Evolutionary conservation across 2,113 vertebrate genomes (phyloP).

Genomic region (Megaleporinus macrocephalus): DNA sequence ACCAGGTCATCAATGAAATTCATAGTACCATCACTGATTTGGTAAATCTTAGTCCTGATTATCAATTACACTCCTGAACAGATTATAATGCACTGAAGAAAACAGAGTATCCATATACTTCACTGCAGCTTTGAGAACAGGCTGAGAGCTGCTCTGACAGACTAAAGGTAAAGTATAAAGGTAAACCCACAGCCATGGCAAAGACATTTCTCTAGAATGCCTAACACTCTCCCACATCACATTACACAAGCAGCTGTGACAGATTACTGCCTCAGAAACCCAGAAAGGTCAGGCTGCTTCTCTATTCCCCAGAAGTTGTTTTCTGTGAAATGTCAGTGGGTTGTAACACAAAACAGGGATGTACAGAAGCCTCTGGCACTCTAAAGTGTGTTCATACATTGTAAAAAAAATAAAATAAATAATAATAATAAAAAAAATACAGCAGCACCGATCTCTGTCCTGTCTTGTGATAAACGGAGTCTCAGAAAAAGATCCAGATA

Average conservation of each 20-base stretch:
- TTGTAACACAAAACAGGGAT: not conserved
- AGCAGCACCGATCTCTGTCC: not conserved
- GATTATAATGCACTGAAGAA: no score
- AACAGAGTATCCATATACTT: no score
- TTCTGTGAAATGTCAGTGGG: conserved; percentile 27
- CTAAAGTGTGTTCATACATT: not conserved
- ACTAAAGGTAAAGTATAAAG: not conserved
- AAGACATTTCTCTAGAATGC: not conserved
- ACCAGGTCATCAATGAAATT: no score
- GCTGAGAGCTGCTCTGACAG: not conserved
- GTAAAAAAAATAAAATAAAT: not conserved
- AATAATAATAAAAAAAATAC: no score
- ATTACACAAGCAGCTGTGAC: not conserved
- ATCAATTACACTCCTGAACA: no score
- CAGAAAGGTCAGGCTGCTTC: conserved; percentile 49
- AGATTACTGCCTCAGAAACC: not conserved
- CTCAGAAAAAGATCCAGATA: not conserved
- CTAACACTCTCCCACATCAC: not conserved
- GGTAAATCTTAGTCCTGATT: no score
- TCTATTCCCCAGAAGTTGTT: not conserved
- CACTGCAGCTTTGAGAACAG: no score
- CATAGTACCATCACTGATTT: no score
- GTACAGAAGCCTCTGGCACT: not conserved
- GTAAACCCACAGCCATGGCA: not conserved
- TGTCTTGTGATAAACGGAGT: conserved; percentile 1